Base-by-base conservation (phyloP, 2,113 vertebrate genomes). In the Rhagologus leucostigma region DNA sequence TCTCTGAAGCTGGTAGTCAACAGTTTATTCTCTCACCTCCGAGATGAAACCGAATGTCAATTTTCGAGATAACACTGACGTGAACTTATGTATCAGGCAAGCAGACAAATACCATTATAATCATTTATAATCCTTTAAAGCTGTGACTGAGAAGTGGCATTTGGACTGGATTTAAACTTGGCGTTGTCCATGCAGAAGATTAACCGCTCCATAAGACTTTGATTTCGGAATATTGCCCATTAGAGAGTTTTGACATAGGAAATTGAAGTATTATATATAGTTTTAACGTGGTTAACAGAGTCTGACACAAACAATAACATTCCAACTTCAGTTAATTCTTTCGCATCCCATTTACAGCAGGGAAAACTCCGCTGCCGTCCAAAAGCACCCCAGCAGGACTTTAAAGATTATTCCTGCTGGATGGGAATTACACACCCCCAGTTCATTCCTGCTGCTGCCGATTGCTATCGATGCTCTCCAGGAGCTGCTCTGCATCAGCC, bases 161-260 rank as follows among this genome's bases (percentile, higher is more conserved):
- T 98, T 98, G 98, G 97, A 96, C 96, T 98, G 97, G 97, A 98
- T 98, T 98, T 98, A 98, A 98, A 98, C 97, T 98, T 98, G 98
- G 97, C 98, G 59, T 97, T 98, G 97, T 94, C 97, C 94, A 55
- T 93, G 92, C 84, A 59, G 97, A 91, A 98, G 96, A 98, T 97
- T 97, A 98, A 97, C 92, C 33, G 22, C 90, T 96, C 73, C 95
- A 88, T 17, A n/a, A 94, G 90, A 96, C 96, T 97, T 92, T 92
- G 92, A 93, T 95, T 87, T 92, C 95, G 75, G 93, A 96, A 93
- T 96, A 97, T 97, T 96, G 95, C 74, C 96, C 96, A 96, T 97
- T 97, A 97, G 97, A 96, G 97, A 97, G 96, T 98, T 97, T 96
- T 96, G 93, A 97, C 82, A 94, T 83, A 96, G 98, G 97, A 98